Evolutionary conservation across 2,888 invertebrate genomes (phyloP), one percentile per base, ranked within the genome.

Genomic region (Calephelis perditalis): DNA sequence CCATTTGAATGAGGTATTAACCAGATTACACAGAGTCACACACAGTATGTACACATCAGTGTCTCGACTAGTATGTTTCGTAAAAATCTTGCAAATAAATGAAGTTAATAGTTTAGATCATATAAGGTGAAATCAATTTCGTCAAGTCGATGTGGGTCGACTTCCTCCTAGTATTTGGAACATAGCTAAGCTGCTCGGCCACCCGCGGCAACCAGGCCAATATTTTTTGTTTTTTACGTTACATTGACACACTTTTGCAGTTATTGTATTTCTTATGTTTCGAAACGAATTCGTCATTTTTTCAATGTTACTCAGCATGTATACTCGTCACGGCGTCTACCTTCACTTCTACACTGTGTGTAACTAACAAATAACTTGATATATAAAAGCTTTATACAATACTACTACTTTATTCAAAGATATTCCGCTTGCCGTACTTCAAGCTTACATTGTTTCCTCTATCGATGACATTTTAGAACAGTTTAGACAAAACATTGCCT

Each of bases 61-160:
- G 35, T n/a, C 36, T 52, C 35, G 52, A 8, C n/a, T 35, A 26
- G 35, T 49, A 5, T 52, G 11, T 52, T 52, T 10, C 52, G 36
- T 52, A 36, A 52, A 52, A 11, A 3, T 7, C 35, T 36, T 35
- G 11, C 36, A 52, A 35, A 52, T 26, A 46, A 36, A 52, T 52
- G 35, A 52, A 11, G 52, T 9, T 52, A n/a, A 52, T 36, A 52
- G 35, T 26, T 52, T 35, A 52, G 52, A 52, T 11, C 35, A n/a
- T 36, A 52, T 56, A 56, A 56, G 60, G 49, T 44, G 57, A 61
- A 61, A 57, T 47, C 56, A 45, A 75, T 82, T 82, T 82, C 81
- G 77, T 78, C 77, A 82, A 73, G 66, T 71, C 71, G 70, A 82
- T 80, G 82, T 84, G 73, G 83, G 83, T 81, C 74, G 74, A 71